A percentile compares a stretch with the other conserved stretches of the same genome.
Evolutionary conservation across 1,140 invertebrate genomes (phyloP).

Genomic region (Penaeus indicus): DNA sequence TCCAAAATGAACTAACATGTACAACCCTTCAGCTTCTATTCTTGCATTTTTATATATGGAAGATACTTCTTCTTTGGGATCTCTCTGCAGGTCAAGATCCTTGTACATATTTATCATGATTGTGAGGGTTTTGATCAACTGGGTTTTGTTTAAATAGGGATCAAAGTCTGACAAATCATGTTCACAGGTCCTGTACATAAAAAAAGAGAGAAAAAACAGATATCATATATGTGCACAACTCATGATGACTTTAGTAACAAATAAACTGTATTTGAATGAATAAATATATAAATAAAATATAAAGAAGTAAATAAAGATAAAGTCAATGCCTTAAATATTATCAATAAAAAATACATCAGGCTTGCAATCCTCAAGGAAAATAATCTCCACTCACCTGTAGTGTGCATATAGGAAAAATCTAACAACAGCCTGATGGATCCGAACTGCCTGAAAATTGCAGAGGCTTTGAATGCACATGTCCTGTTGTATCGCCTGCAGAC

Average conservation of each 20-base stretch:
- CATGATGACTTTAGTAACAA: too few relatives aligned
- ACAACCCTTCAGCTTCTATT: slow-evolving; percentile 58
- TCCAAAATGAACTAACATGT: slow-evolving; percentile 61
- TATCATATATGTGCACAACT: neutral
- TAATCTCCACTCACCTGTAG: slow-evolving; percentile 33
- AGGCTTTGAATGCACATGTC: slow-evolving; percentile 62
- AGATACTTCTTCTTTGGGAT: neutral
- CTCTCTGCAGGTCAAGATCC: slow-evolving; percentile 46
- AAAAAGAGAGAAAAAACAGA: neutral
- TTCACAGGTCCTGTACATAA: slow-evolving; percentile 57
- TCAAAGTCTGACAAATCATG: slow-evolving; percentile 47
- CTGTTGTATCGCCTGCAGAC: slow-evolving; percentile 56
- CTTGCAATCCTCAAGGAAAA: too few relatives aligned
- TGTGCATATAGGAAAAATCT: slow-evolving; percentile 52
- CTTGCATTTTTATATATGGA: neutral
- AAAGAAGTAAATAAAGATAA: too few relatives aligned
- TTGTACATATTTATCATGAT: slow-evolving; percentile 40
- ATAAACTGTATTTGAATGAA: too few relatives aligned
- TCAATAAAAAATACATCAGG: too few relatives aligned
- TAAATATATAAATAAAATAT: too few relatives aligned
- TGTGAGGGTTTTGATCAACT: slow-evolving; percentile 54
- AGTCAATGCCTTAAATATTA: too few relatives aligned
- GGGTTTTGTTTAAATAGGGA: slow-evolving; percentile 52
- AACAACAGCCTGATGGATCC: slow-evolving; percentile 48
- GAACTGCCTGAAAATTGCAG: neutral